Evolutionary conservation across 2,797 vertebrate species (phyloP), one percentile per base, ranked within the genome.

Genomic region (Sebastes elongatus): DNA sequence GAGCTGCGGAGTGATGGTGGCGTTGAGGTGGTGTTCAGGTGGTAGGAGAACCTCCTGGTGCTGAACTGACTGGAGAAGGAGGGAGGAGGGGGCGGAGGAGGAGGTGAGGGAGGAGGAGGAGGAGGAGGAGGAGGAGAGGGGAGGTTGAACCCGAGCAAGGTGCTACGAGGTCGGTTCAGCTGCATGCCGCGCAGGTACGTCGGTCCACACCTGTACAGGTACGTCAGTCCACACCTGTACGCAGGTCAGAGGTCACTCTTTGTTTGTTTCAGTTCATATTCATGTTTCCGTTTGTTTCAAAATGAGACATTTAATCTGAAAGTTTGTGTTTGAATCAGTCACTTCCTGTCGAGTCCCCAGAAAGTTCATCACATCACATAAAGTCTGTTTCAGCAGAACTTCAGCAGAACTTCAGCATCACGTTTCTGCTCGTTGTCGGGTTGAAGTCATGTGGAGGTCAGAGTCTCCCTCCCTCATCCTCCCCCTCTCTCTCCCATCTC

Each of bases 41-140:
- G 95, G 79, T 95, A 96, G 35, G 94, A 95, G 86, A 96, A 96
- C 84, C 94, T 93, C 93, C 94, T 94, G 81, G 94, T 90, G 81
- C 94, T 89, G 91, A 94, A 96, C 79, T 93, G 95, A 56, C 82
- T 94, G 81, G 95, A 96, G 90, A 92, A 96, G 74, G 93, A 93
- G 30, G 62, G 38, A 18, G 81, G 86, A 49, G 82, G 86, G 77
- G 64, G 89, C 18, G 69, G 87, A 22, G 52, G 85, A 52, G 60
- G 86, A 30, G 70, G 87, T 79, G 56, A 86, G 16, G 76, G 84
- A 78, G 64, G 90, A 32, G 76, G 79, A 52, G 60, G 79, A 52
- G 60, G 85, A 32, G 76, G 79, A 52, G 60, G 79, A 52, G 60
- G 85, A 30, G 71, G 87, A 81, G 56, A 87, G 18, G 76, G 84